Conservation (phyloP, 2,888 invertebrate species). For the Himalopsyche tibetana region DNA sequence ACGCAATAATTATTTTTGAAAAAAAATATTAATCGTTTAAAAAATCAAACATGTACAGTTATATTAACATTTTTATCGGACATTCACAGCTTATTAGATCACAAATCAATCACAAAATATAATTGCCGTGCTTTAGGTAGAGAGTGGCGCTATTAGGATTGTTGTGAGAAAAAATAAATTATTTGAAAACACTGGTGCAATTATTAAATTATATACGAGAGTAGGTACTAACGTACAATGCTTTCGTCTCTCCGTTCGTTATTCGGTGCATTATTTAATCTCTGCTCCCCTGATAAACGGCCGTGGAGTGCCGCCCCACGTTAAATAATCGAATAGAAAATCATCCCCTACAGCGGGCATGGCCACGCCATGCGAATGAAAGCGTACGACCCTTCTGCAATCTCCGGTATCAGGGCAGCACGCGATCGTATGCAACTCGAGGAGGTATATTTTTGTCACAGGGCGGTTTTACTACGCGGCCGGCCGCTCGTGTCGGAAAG, state of each 20-base stretch:
- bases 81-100: too few species aligned
- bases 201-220: background rate
- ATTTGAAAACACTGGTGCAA: slow-evolving; percentile 8
- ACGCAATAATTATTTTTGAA: too few species aligned
- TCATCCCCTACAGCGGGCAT: slow-evolving; percentile 54
- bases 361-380: slow-evolving; percentile 58
- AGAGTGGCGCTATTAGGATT: too few species aligned
- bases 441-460: slow-evolving; percentile 52
- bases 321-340: slow-evolving; percentile 52
- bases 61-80: too few species aligned
- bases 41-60: too few species aligned
- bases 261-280: slow-evolving; percentile 46
- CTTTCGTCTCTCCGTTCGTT: background rate
- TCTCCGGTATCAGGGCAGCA: slow-evolving; percentile 60
- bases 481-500: too few species aligned
- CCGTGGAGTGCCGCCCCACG: slow-evolving; percentile 52
- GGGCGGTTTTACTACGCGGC: slow-evolving; percentile 22
- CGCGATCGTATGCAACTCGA: slow-evolving; percentile 48
- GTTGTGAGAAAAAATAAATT: too few species aligned
- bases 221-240: background rate
- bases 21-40: too few species aligned
- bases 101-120: too few species aligned
- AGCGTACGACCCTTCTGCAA: slow-evolving; percentile 63
- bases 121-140: too few species aligned
- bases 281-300: slow-evolving; percentile 51